Percentiles rank a stretch among this genome's conserved stretches.
These are phyloP conservation scores for Drosophila ohnishii DNA, from an alignment of 1,140 invertebrate genomes.

Conservation along the genomic window DNA sequence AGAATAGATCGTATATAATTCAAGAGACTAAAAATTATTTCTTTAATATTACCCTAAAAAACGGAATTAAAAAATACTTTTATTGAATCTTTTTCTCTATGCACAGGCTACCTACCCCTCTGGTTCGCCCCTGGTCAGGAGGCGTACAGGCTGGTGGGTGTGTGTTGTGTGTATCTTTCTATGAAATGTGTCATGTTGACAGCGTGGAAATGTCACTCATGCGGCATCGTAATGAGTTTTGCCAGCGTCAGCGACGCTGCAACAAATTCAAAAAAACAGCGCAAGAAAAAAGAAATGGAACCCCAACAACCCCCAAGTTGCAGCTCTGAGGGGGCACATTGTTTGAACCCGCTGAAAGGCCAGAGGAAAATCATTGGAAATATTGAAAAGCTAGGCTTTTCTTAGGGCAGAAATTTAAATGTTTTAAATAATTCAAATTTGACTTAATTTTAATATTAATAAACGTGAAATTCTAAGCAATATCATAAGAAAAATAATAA, in stretches of 20 bases:
- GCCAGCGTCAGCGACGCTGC: slow-evolving; percentile 44
- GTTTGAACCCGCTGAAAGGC: not conserved
- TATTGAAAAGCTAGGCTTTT: slow-evolving; percentile 18
- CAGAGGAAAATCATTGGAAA: slow-evolving; percentile 1
- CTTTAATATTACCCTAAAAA: not conserved
- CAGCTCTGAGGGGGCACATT: slow-evolving; percentile 6
- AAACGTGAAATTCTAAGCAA: too few relatives aligned
- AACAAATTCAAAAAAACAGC: slow-evolving; percentile 14
- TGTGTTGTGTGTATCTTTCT: slow-evolving; percentile 49
- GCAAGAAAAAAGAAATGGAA: not conserved
- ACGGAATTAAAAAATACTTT: not conserved
- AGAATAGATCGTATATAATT: too few relatives aligned
- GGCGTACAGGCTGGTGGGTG: not conserved
- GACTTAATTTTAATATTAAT: too few relatives aligned
- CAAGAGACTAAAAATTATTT: too few relatives aligned
- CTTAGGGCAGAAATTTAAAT: not conserved
- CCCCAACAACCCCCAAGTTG: not conserved
- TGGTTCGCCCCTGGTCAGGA: slow-evolving; percentile 2
- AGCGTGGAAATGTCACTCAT: slow-evolving; percentile 78
- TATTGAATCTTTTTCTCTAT: not conserved
- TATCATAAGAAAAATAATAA: not conserved
- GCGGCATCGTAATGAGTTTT: slow-evolving; percentile 77
- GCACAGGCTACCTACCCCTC: not conserved
- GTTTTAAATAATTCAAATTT: too few relatives aligned
- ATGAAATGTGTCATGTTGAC: slow-evolving; percentile 80